phyloP scores from a whole-genome alignment of 1,140 invertebrate genomes.

The Himalopsyche phryganea region DNA sequence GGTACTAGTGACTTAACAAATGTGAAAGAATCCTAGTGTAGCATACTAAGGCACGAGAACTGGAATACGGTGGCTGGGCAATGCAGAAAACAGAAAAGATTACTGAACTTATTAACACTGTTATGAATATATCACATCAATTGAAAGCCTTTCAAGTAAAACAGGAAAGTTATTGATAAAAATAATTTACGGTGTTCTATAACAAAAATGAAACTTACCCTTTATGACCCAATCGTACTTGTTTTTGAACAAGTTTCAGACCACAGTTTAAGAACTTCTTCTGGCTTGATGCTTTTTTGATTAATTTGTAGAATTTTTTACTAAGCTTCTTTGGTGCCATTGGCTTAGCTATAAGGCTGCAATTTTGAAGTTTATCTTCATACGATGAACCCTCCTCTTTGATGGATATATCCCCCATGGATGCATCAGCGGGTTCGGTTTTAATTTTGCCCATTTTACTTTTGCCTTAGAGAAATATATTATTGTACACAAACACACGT shows the following conservation, averaged over 20 bases:
- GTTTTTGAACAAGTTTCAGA: slow-evolving; percentile 84
- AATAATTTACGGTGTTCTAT: no score
- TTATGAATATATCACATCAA: no score
- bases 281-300: slow-evolving; percentile 85
- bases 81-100: no score
- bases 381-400: slow-evolving; percentile 47
- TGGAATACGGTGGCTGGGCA: no score
- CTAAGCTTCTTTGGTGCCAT: slow-evolving; percentile 88
- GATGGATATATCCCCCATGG: slow-evolving; percentile 14
- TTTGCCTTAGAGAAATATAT: no score
- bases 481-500: no score
- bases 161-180: no score
- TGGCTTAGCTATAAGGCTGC: slow-evolving; percentile 82
- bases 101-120: no score
- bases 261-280: slow-evolving; percentile 76
- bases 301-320: slow-evolving; percentile 92
- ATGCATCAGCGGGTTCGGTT: slow-evolving; percentile 7
- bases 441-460: slow-evolving; percentile 24
- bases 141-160: no score
- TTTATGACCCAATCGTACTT: slow-evolving; percentile 83
- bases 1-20: no score
- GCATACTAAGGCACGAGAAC: no score
- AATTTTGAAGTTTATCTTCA: slow-evolving; percentile 68
- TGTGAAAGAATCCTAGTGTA: no score
- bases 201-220: slow-evolving; percentile 73